Base-by-base conservation (phyloP, 37 sponge, comb jelly and placozoan genomes). In the Tethya wilhelma region DNA sequence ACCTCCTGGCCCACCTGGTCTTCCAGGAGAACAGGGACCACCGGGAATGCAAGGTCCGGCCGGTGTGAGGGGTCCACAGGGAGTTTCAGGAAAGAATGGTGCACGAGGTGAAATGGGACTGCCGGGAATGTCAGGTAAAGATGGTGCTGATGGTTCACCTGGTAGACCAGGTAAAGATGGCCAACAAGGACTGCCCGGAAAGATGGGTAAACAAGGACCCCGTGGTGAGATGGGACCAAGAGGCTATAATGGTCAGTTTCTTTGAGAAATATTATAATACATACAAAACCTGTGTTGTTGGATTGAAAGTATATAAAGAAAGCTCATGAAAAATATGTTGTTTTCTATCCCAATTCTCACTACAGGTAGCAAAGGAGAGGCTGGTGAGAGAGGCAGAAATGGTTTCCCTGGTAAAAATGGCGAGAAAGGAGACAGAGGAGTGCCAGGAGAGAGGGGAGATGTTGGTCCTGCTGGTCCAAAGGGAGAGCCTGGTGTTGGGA, bases 51-150 rank as follows among this genome's bases (percentile, higher is more conserved):
- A n/a, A 3, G 74, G 74, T 2, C 6, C 56, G 6, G 11, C 33
- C 8, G 74, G 57, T 8, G 3, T 17, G 6, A 73, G 57, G 31
- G 74, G 74, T 19, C 39, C 74, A 32, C 74, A 53, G 58, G 74
- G 74, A n/a, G 57, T 73, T 20, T 28, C 74, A 17, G 74, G 74
- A 6, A 32, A 31, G 31, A 73, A 73, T 73, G 74, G 74, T 25
- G 8, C 74, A 9, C 56, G 6, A 7, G 74, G 74, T 4, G 23
- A 29, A 29, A 4, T 11, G 74, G 74, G 74, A n/a, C 38, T 20
- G 2, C 33, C 38, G 7, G 74, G 74, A 73, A 2, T 2, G 12
- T 36, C 38, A 19, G 57, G 19, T 5, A 73, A 73, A 19, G 74
- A 56, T 56, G 71, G 71, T 19, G 46, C 23, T 4, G 37, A 56